Evolutionary conservation across 2,113 vertebrate species (phyloP), one percentile per base, ranked within the genome.

Genomic region (Psittacara wagleri): DNA sequence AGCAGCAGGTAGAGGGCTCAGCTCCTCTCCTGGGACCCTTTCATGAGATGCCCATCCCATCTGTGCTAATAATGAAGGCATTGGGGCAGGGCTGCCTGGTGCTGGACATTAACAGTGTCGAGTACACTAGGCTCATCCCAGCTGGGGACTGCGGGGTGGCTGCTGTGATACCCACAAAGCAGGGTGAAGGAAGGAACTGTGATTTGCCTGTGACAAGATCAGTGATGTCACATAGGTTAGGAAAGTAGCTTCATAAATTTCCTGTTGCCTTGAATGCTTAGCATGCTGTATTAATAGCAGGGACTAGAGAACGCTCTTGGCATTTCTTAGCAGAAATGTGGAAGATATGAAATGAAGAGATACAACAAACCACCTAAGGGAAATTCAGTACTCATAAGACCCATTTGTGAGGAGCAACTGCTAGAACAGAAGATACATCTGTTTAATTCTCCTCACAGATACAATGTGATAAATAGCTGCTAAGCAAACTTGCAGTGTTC

Each of bases 61-160:
- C 23, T 2, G 1, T 0, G 0, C 4, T 44, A 46, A 8, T 0
- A 12, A 41, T 33, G 17, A 29, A 33, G 11, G 4, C 16, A 10
- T 3, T 9, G 16, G 7, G 54, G 46, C 25, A 76, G 57, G 63
- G 41, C 3, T 2, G 3, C 18, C 13, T 3, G 18, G 27, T 5
- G 7, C 11, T 28, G 57, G 20, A 19, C 0, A 0, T 3, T 17
- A 1, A 31, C 27, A 66, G n/a, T 0, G 1, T 6, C 0, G 1
- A 63, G 61, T 20, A 31, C 0, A 1, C 20, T 4, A 11, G 29
- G 6, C 20, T 20, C 1, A 1, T 14, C n/a, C 33, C 16, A 25
- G 29, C 0, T 0, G 22, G 13, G 4, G 68, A 64, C 48, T 2
- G 3, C 0, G 0, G 33, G 27, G 43, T 2, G 1, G 17, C 67